A percentile compares a stretch with the other conserved stretches of the same genome.
Conservation (phyloP, 2,888 invertebrate species). For the Meganola albula region DNA sequence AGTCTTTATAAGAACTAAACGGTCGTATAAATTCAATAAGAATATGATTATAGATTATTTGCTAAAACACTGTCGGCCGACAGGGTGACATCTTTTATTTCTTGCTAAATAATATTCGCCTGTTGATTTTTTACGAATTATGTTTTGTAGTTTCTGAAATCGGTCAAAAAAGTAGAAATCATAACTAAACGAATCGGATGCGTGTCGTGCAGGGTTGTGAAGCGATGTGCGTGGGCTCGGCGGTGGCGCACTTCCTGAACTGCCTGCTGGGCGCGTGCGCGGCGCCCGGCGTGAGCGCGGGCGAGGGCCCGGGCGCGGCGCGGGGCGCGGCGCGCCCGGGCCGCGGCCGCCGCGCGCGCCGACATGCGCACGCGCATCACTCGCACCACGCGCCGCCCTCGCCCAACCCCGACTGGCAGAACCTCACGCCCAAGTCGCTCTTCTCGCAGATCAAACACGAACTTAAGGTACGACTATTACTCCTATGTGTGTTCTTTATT, state of each 20-base stretch:
- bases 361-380: slow-evolving; percentile 28
- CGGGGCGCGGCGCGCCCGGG: slow-evolving; percentile 59
- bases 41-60: too few relatives aligned
- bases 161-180: too few relatives aligned
- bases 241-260: slow-evolving; percentile 19
- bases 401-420: slow-evolving; percentile 85
- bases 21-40: too few relatives aligned
- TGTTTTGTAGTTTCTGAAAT: too few relatives aligned
- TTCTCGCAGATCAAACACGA: slow-evolving; percentile 94
- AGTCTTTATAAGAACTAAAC: too few relatives aligned
- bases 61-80: too few relatives aligned
- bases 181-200: too few relatives aligned
- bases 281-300: slow-evolving; percentile 29
- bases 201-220: slow-evolving; percentile 82
- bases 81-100: too few relatives aligned
- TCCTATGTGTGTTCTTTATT: too few relatives aligned
- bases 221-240: slow-evolving; percentile 90
- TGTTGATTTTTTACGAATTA: too few relatives aligned
- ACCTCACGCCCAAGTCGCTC: slow-evolving; percentile 88
- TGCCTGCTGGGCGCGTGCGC: slow-evolving; percentile 38
- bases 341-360: slow-evolving; percentile 49
- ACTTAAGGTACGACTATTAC: slow-evolving; percentile 61
- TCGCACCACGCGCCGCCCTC: slow-evolving; percentile 30
- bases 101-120: too few relatives aligned
- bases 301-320: slow-evolving; percentile 27